Base-by-base conservation (phyloP, 2,113 vertebrate genomes). In the Sphyrna mokarran region DNA sequence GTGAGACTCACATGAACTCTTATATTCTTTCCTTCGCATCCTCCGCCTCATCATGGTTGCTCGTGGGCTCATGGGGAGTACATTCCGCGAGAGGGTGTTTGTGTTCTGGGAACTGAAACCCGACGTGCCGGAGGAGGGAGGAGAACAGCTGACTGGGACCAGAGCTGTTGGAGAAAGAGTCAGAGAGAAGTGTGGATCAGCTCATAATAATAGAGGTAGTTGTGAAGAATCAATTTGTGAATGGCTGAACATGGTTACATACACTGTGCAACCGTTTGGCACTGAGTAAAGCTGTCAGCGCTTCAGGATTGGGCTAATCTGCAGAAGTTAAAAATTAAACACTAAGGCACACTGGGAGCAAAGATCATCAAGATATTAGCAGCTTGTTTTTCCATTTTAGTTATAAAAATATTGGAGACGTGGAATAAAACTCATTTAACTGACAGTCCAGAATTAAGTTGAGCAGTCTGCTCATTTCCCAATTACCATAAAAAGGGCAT, bases 121-220 rank as follows among this genome's bases (percentile, higher is more conserved):
- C 7, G 98, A 98, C 0, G 97, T 96, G 18, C 98, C 98, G 97
- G 98, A 97, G 85, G 98, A 98, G 63, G 98, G 98, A 76, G 98
- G 98, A 0, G 98, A 99, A 97, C 99, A 99, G 97, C 98, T 98
- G 96, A 98, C 98, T 40, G 98, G 98, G 96, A 98, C 98, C 97
- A 98, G 97, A 96, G 98, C 99, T 99, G 97, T 95, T 96, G 96
- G 97, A 96, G 97, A 8, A 23, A 94, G 33, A 33, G 43, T 61
- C 37, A 48, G 54, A 58, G 48, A 33, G 61, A 22, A 13, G 83
- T 26, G 33, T n/a, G 33, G 13, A 18, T 93, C 33, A 93, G n/a
- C 33, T 66, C 54, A 8, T 5, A 61, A 37, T 61, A 10, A 16
- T 16, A 16, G 33, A 90, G 13, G 86, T 11, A 29, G 87, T 33